A percentile compares a stretch with the other conserved stretches of the same genome.
Conservation (phyloP, 2,797 vertebrate species). For the Sebastes cheni region DNA sequence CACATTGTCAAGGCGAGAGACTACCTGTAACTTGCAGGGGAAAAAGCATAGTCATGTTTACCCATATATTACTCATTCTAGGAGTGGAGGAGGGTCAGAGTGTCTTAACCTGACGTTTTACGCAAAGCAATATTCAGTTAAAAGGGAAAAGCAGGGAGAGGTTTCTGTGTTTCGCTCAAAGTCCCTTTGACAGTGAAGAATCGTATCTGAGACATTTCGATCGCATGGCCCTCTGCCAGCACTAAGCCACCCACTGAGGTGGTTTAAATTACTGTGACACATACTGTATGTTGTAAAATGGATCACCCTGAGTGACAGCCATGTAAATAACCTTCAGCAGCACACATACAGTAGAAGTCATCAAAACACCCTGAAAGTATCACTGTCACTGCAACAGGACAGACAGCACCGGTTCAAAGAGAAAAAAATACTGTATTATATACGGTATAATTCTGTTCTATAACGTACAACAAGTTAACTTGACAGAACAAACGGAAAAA, state of each 20-base stretch:
- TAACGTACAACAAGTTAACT: background rate
- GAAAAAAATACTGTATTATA: background rate
- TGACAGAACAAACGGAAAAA: background rate
- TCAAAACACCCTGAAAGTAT: background rate
- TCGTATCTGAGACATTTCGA: background rate
- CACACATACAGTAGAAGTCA: background rate
- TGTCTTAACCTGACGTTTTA: background rate
- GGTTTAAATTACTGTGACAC: background rate
- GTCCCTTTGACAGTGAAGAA: background rate
- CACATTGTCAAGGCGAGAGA: background rate
- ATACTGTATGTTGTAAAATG: background rate
- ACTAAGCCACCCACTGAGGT: background rate
- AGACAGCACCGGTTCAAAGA: background rate
- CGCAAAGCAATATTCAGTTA: background rate
- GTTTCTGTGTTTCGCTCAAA: background rate
- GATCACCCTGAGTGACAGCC: slow-evolving; percentile 5
- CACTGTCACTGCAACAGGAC: background rate
- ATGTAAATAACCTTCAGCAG: background rate
- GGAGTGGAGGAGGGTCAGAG: background rate
- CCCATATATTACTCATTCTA: background rate
- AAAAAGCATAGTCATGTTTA: slow-evolving; percentile 7
- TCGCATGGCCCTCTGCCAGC: background rate
- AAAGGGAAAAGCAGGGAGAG: background rate
- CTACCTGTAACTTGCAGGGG: background rate
- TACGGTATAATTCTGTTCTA: background rate